phyloP scores from a whole-genome alignment of 64 coral and sea anemone genomes.

The Dendrophyllia cribrosa region DNA sequence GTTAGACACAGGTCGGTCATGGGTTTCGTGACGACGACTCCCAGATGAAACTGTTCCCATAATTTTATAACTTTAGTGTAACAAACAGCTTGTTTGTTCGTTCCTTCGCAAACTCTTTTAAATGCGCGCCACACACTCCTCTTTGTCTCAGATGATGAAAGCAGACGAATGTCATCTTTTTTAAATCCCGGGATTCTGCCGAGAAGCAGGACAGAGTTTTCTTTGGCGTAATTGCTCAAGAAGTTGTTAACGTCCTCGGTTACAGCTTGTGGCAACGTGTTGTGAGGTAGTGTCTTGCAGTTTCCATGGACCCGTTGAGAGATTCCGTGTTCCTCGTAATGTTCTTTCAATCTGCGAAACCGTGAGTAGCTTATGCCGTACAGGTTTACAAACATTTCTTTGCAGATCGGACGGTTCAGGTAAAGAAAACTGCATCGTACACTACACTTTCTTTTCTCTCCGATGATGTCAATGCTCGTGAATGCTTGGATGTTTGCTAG shows the following conservation, averaged over 20 bases:
- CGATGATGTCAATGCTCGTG: not conserved
- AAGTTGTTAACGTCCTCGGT: conserved; percentile 52
- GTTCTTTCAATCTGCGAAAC: conserved; percentile 41
- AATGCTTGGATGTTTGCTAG: too few relatives aligned
- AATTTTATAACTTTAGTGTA: conserved; percentile 44
- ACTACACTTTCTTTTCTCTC: not conserved
- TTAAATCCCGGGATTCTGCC: conserved; percentile 66
- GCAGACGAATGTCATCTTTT: conserved; percentile 53
- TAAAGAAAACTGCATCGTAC: conserved; percentile 11
- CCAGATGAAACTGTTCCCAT: conserved; percentile 23
- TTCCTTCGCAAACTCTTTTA: conserved; percentile 14
- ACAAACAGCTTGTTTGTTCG: conserved; percentile 25
- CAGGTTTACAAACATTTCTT: conserved; percentile 39
- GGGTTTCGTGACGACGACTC: conserved; percentile 16
- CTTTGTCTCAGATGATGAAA: conserved; percentile 35
- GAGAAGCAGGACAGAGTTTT: conserved; percentile 57
- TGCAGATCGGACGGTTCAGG: conserved; percentile 42
- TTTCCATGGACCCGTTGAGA: conserved; percentile 47
- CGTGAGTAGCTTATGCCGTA: conserved; percentile 26
- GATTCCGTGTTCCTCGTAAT: conserved; percentile 50
- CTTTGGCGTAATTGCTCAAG: conserved; percentile 53
- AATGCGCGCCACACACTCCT: conserved; percentile 32
- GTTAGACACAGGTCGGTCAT: conserved; percentile 41
- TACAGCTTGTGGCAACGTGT: conserved; percentile 7
- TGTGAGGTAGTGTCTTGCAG: conserved; percentile 30